phyloP scores from a whole-genome alignment of 2,113 vertebrate species.

The Grus americana region DNA sequence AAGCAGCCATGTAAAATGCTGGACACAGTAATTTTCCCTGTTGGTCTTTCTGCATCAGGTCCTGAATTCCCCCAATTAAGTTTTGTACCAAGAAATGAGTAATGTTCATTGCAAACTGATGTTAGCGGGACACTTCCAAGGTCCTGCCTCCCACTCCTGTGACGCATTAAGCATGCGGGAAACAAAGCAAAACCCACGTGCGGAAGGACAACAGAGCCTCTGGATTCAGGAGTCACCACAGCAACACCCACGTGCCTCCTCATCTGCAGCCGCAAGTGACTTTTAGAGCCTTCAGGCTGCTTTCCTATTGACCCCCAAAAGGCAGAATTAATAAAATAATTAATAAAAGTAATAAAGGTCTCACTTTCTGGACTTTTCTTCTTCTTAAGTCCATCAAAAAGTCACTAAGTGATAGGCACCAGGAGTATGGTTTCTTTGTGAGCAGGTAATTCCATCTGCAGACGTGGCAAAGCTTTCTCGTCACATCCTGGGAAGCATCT shows the following conservation, averaged over 20 bases:
- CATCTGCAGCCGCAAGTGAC: background rate
- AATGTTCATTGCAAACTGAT: background rate
- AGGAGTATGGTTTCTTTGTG: background rate
- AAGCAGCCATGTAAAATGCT: background rate
- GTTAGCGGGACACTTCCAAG: background rate
- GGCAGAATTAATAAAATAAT: background rate
- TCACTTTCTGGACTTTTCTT: accelerated
- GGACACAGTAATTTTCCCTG: background rate
- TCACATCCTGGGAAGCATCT: background rate
- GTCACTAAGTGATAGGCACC: no score
- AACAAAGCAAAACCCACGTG: background rate
- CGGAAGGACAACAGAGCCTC: background rate
- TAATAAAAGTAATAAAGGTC: background rate
- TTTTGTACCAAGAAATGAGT: slow-evolving; percentile 10
- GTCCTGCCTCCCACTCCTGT: background rate
- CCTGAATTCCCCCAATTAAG: background rate
- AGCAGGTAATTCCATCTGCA: background rate
- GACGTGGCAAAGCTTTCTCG: accelerated
- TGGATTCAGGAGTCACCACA: background rate
- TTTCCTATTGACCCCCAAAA: background rate
- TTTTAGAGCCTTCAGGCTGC: background rate
- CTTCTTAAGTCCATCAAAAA: background rate
- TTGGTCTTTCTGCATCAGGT: background rate
- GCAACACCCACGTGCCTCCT: accelerated
- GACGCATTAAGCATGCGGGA: background rate